phyloP scores from a whole-genome alignment of 2,888 invertebrate genomes.

The Empis livida region DNA sequence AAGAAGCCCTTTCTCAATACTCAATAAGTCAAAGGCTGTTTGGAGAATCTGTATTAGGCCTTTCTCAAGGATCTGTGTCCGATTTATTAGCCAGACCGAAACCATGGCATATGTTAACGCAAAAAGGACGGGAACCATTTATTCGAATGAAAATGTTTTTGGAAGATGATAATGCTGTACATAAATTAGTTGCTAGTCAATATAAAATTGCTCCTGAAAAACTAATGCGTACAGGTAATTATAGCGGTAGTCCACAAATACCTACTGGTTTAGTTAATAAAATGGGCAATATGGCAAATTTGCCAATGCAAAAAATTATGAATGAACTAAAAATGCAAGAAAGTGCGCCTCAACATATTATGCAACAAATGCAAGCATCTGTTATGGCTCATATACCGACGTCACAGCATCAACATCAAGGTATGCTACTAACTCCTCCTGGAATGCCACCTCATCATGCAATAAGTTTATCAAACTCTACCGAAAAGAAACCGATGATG shows the following conservation, averaged over 20 bases:
- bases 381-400: constrained; percentile 34
- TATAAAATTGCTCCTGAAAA: constrained; percentile 98
- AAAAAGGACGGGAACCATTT: constrained; percentile 92
- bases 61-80: constrained; percentile 95
- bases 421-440: constrained; percentile 59
- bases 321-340: constrained; percentile 63
- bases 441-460: constrained; percentile 64
- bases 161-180: constrained; percentile 90
- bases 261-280: constrained; percentile 56
- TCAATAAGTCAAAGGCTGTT: constrained; percentile 96
- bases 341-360: constrained; percentile 47
- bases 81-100: constrained; percentile 95
- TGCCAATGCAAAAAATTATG: constrained; percentile 55
- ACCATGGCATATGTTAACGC: constrained; percentile 98
- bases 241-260: constrained; percentile 69
- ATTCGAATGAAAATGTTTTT: constrained; percentile 97
- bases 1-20: constrained; percentile 88
- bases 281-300: constrained; percentile 50
- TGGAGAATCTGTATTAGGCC: constrained; percentile 93
- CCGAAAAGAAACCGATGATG: constrained; percentile 44
- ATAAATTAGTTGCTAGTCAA: constrained; percentile 90
- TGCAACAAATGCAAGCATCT: constrained; percentile 40
- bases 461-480: constrained; percentile 51
- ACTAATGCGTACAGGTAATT: constrained; percentile 89
- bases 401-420: constrained; percentile 34